These are phyloP conservation scores for Philopotamus ludificatus DNA, from an alignment of 1,140 invertebrate genomes.

Conservation along the genomic window DNA sequence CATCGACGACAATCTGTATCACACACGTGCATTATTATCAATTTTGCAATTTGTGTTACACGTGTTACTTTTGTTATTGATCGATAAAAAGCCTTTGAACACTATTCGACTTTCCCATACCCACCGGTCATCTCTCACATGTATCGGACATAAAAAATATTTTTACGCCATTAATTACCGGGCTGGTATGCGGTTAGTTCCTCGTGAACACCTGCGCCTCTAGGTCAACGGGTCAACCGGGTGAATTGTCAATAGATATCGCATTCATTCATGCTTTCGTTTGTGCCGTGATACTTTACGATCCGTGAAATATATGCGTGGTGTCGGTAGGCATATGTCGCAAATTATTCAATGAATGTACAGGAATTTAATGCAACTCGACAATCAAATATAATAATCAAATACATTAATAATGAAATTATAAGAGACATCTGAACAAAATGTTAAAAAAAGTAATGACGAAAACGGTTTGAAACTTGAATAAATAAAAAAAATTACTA, in stretches of 20 bases:
- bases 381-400: not conserved
- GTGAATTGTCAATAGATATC: slow-evolving; percentile 19
- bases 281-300: not conserved
- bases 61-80: not conserved
- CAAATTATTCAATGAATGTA: not conserved
- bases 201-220: slow-evolving; percentile 24
- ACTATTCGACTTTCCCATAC: not conserved
- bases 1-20: no score
- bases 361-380: not conserved
- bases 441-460: no score
- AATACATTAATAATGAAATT: no score
- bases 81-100: not conserved
- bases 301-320: not conserved
- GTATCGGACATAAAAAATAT: not conserved
- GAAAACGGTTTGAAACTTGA: no score
- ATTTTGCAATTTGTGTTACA: no score
- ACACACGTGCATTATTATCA: no score
- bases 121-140: slow-evolving; percentile 1
- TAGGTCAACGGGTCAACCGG: slow-evolving; percentile 22
- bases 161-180: slow-evolving; percentile 18
- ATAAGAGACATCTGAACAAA: no score
- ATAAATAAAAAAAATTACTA: no score
- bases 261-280: not conserved
- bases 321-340: no score
- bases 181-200: slow-evolving; percentile 20